Base-by-base conservation (phyloP, 1,140 invertebrate genomes). In the Drosophila bocki region DNA sequence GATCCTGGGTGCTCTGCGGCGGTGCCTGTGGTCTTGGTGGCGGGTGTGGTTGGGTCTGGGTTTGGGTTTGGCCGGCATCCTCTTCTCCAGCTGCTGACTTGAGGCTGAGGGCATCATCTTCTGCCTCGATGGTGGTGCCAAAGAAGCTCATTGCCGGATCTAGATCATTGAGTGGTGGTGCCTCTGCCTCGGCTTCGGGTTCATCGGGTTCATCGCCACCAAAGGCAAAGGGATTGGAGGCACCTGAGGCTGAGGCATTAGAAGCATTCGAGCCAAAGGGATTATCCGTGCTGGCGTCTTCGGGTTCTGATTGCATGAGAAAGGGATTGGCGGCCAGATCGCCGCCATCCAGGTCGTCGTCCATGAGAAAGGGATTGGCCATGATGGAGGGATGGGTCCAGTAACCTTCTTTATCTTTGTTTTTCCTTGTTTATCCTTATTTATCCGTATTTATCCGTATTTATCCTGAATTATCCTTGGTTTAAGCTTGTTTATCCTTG, bases 281-380 rank as follows among this genome's bases (percentile, higher is more conserved):
- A 77, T 92, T 92, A n/a, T 92, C 91, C 33, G 57, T 69, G 5
- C 45, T 53, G 9, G 81, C 17, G 8, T 75, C 82, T 2, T 75
- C 82, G 6, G 74, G 44, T 3, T 87, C 92, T 1, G 78, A 60
- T 59, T 93, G 88, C 57, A 92, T 76, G 9, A 93, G 78, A 35
- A 93, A 95, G 42, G 95, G 95, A 93, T 96, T 96, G 64, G 95
- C 95, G 15, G 91, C 82, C n/a, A 86, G 71, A 53, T 94, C 86
- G 47, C 92, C 91, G 9, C 93, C 80, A 26, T 87, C 85, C 77
- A 94, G 94, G 78, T 96, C 96, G 67, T 94, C 95, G 86, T 94
- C 94, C 93, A 96, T 96, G 57, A 97, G 93, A 92, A 97, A 97
- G 17, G 96, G 96, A 94, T 97, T 97, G 80, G 96, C 96, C 93